phyloP scores from a whole-genome alignment of 2,113 vertebrate genomes.

The Calypte anna region DNA sequence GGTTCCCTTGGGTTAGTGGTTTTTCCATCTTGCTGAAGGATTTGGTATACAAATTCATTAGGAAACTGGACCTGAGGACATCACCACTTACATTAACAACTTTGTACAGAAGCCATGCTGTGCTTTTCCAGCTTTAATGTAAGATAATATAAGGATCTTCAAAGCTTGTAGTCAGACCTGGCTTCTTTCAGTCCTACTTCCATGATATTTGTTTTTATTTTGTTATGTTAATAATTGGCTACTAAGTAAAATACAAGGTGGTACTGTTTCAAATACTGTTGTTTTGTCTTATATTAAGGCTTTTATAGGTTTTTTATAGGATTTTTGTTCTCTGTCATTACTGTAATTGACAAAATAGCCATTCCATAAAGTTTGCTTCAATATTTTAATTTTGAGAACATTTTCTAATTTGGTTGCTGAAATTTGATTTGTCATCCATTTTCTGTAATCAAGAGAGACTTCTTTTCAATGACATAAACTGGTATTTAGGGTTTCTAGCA shows the following conservation, averaged over 20 bases:
- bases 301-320: neutral
- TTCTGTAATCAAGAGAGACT: neutral
- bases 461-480: neutral
- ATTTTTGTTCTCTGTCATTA: constrained; percentile 17
- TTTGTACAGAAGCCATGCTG: neutral
- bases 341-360: neutral
- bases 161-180: neutral
- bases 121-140: neutral
- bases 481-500: neutral
- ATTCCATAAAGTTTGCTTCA: neutral
- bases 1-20: neutral
- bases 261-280: neutral
- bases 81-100: neutral
- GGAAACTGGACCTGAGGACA: neutral
- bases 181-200: neutral
- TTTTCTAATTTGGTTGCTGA: neutral
- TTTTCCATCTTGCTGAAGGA: neutral
- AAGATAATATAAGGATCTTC: neutral
- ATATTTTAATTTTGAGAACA: neutral
- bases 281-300: neutral
- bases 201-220: neutral
- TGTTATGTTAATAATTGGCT: neutral
- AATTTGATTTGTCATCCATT: neutral
- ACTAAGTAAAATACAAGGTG: neutral
- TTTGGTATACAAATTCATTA: neutral